Evolutionary conservation across 2,797 vertebrate species (phyloP).

Genomic region (Rhabdophis nuchalis): DNA sequence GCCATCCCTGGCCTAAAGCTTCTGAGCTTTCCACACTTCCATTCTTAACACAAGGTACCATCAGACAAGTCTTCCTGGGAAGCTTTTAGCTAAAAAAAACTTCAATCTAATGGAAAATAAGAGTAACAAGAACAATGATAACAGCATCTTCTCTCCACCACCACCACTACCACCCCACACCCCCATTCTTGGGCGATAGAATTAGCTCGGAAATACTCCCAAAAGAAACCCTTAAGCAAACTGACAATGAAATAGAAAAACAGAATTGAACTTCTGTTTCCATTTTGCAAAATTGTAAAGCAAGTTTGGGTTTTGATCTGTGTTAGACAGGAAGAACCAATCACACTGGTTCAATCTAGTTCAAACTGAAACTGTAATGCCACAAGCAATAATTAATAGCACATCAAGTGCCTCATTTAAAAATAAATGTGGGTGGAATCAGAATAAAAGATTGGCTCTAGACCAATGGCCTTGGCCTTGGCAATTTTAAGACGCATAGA

Average conservation of each 20-base stretch:
- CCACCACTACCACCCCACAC: too few species aligned
- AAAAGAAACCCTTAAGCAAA: background rate
- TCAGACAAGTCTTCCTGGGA: background rate
- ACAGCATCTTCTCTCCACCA: background rate
- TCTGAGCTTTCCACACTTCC: background rate
- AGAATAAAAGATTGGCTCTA: background rate
- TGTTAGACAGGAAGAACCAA: background rate
- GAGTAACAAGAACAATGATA: background rate
- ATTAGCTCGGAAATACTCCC: background rate
- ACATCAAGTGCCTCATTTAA: background rate
- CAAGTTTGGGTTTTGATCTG: background rate
- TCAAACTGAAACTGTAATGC: background rate
- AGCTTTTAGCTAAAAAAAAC: background rate
- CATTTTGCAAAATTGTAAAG: background rate
- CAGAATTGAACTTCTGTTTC: background rate
- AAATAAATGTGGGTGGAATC: background rate
- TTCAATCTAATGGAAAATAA: background rate
- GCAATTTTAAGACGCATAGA: background rate
- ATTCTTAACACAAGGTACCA: background rate
- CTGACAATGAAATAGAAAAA: background rate
- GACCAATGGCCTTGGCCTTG: background rate
- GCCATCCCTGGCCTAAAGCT: background rate
- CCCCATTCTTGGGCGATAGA: background rate
- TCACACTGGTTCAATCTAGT: background rate
- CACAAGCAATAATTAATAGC: background rate